Percentiles rank a stretch among this genome's conserved stretches.
phyloP scores from a whole-genome alignment of 2,888 invertebrate genomes.

The Leptodirus hochenwartii region DNA sequence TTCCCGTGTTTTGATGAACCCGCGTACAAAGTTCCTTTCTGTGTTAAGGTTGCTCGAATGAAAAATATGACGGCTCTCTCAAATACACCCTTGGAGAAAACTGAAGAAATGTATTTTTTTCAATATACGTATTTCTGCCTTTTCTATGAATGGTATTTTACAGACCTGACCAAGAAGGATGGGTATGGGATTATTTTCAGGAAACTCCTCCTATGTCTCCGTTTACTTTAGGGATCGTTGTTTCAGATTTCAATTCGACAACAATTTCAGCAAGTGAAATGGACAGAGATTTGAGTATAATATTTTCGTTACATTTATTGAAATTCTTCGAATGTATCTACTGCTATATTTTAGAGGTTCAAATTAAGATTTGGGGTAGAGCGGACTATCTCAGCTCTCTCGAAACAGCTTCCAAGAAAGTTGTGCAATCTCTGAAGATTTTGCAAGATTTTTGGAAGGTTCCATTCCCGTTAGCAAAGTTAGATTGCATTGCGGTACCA shows the following conservation, averaged over 20 bases:
- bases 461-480: constrained; percentile 43
- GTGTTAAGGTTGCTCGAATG: constrained; percentile 41
- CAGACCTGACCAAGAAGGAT: constrained; percentile 36
- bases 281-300: constrained; percentile 20
- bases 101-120: constrained; percentile 39
- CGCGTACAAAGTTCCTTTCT: constrained; percentile 51
- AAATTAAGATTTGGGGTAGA: constrained; percentile 44
- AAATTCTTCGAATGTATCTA: constrained; percentile 9
- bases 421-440: constrained; percentile 36
- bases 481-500: constrained; percentile 59
- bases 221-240: constrained; percentile 53
- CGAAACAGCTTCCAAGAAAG: constrained; percentile 37
- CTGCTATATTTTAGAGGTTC: constrained; percentile 24
- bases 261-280: constrained; percentile 12
- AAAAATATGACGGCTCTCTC: constrained; percentile 38
- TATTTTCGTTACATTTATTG: constrained; percentile 14
- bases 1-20: constrained; percentile 76
- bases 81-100: constrained; percentile 40
- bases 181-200: constrained; percentile 49
- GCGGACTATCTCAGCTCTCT: constrained; percentile 40
- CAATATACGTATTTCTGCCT: no score
- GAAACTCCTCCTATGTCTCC: constrained; percentile 59
- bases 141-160: constrained; percentile 8
- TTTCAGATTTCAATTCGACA: constrained; percentile 37
- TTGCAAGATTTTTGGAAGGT: constrained; percentile 43